Conservation (phyloP, 30 jellyfish, hydroid and myxozoan genomes). For the Pelagia noctiluca region DNA sequence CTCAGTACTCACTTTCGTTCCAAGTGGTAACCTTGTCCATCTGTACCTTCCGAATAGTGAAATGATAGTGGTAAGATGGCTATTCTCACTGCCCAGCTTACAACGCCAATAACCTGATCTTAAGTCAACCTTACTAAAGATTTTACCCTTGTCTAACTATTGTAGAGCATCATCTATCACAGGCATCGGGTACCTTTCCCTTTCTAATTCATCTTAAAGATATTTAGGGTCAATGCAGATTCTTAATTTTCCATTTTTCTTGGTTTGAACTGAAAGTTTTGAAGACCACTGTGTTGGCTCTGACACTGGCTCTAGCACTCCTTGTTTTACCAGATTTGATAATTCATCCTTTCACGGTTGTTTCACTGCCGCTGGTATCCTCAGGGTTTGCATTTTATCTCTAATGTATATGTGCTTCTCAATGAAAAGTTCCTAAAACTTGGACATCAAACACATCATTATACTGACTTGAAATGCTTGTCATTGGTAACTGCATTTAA, state of each 20-base stretch:
- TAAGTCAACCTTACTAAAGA: conserved; percentile 26
- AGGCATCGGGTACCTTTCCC: conserved; percentile 32
- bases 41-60: background rate
- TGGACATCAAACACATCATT: conserved; percentile 36
- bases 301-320: conserved; percentile 53
- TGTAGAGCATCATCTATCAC: conserved; percentile 32
- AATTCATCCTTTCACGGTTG: conserved; percentile 29
- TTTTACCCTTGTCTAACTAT: conserved; percentile 20
- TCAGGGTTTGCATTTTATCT: conserved; percentile 47
- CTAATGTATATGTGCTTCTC: conserved; percentile 33
- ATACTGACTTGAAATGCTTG: conserved; percentile 38
- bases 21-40: too few species aligned
- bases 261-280: conserved; percentile 29
- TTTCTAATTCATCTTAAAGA: conserved; percentile 19
- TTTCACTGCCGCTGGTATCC: conserved; percentile 38
- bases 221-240: conserved; percentile 35
- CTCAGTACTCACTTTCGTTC: conserved; percentile 2
- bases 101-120: too few species aligned
- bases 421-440: conserved; percentile 33
- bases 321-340: conserved; percentile 32
- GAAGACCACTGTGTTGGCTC: conserved; percentile 35
- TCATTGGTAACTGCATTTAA: conserved; percentile 45
- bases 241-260: conserved; percentile 35
- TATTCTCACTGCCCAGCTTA: too few species aligned
- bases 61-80: too few species aligned